These are phyloP conservation scores for Aptenodytes forsteri DNA, from an alignment of 2,113 vertebrate species.

Conservation along the genomic window DNA sequence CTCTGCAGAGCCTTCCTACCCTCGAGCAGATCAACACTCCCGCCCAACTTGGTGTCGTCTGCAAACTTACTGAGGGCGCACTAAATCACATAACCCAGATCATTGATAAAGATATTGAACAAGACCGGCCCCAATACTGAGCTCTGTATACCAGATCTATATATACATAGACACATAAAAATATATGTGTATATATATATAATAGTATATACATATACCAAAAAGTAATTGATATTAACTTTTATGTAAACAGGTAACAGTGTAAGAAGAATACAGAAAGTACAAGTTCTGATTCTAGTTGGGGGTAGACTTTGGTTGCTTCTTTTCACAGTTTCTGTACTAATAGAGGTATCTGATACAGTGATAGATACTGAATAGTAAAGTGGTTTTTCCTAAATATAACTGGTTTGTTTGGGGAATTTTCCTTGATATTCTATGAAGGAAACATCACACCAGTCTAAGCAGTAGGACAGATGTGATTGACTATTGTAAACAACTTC, in stretches of 20 bases:
- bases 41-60: too few relatives aligned
- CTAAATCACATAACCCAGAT: fast-evolving
- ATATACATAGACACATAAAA: background rate
- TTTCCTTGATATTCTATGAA: background rate
- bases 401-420: background rate
- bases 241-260: background rate
- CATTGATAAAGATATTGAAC: background rate
- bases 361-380: background rate
- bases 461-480: background rate
- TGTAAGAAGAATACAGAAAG: background rate
- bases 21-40: too few relatives aligned
- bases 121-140: background rate
- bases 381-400: background rate
- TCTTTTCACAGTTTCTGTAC: background rate
- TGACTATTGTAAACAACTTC: background rate
- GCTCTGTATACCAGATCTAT: background rate
- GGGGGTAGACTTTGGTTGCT: background rate
- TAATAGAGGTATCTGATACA: background rate
- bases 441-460: background rate
- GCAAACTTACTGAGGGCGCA: background rate
- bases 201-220: background rate
- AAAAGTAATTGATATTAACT: background rate
- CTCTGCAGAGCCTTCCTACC: too few relatives aligned
- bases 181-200: background rate
- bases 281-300: background rate